Percentiles rank a stretch among this genome's conserved stretches.
Evolutionary conservation across 1,140 invertebrate species (phyloP).

Genomic region (Agraylea sexmaculata): DNA sequence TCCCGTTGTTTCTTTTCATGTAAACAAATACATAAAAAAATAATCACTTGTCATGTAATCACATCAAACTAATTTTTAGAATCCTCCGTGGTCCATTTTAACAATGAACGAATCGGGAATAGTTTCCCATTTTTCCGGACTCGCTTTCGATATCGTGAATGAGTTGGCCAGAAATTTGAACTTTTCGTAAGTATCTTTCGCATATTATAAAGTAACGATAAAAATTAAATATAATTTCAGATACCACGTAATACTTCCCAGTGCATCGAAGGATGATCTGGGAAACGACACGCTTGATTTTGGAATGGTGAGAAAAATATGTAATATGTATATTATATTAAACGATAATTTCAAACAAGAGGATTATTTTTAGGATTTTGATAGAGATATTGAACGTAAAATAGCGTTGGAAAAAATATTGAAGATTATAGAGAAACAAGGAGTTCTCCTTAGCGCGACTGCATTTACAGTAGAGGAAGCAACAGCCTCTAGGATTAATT

Average conservation of each 20-base stretch:
- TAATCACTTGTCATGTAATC: not conserved
- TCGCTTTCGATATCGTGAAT: constrained; percentile 70
- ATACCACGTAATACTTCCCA: constrained; percentile 27
- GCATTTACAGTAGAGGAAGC: constrained; percentile 55
- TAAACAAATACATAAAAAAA: constrained; percentile 27
- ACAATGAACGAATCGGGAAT: constrained; percentile 42
- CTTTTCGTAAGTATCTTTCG: constrained; percentile 52
- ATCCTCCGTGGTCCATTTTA: constrained; percentile 75
- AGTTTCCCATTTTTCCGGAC: constrained; percentile 47
- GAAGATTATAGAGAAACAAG: constrained; percentile 13
- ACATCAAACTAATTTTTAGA: constrained; percentile 42
- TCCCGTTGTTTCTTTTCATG: constrained; percentile 57
- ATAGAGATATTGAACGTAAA: constrained; percentile 9
- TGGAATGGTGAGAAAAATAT: not conserved
- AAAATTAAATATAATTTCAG: constrained; percentile 11
- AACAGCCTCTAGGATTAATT: constrained; percentile 58
- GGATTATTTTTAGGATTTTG: constrained; percentile 12
- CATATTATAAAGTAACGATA: constrained; percentile 2
- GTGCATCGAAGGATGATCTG: constrained; percentile 19
- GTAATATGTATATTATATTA: not conserved
- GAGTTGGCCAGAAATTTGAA: constrained; percentile 68
- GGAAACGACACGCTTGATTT: constrained; percentile 18
- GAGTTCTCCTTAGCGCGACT: constrained; percentile 57
- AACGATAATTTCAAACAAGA: not conserved
- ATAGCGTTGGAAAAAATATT: constrained; percentile 24